Evolutionary conservation across 2,797 vertebrate species (phyloP).

Genomic region (Anguilla obscura): DNA sequence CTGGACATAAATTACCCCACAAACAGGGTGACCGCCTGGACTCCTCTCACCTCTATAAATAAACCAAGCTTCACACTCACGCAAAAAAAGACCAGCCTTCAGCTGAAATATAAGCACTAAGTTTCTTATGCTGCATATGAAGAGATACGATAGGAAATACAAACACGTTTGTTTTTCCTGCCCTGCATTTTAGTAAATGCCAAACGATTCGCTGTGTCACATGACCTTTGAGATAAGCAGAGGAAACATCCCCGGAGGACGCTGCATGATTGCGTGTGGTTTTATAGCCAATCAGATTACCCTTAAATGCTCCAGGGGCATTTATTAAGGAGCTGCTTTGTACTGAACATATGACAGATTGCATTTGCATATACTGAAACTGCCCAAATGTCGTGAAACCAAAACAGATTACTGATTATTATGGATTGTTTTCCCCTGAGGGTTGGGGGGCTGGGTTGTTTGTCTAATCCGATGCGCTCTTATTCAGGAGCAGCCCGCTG

Average conservation of each 20-base stretch:
- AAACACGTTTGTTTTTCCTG: slow-evolving; percentile 36
- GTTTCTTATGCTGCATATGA: neutral
- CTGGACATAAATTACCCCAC: slow-evolving; percentile 11
- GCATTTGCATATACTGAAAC: slow-evolving; percentile 31
- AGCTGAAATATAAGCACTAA: neutral
- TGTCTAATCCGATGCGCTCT: neutral
- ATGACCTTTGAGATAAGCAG: slow-evolving; percentile 46
- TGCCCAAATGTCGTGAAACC: slow-evolving; percentile 14
- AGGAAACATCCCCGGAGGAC: slow-evolving; percentile 28
- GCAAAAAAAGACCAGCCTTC: neutral
- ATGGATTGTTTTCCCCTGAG: no score
- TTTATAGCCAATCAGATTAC: slow-evolving; percentile 33
- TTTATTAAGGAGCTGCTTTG: slow-evolving; percentile 31
- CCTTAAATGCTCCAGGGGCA: slow-evolving; percentile 30
- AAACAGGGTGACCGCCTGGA: slow-evolving; percentile 23
- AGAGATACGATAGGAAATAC: neutral
- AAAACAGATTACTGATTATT: neutral
- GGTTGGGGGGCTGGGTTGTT: neutral
- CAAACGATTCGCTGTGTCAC: slow-evolving; percentile 51
- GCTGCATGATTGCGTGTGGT: slow-evolving; percentile 28
- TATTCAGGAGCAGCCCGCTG: neutral
- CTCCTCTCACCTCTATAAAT: slow-evolving; percentile 3
- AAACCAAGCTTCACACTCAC: neutral
- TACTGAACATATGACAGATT: slow-evolving; percentile 32
- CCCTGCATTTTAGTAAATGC: slow-evolving; percentile 50